Conservation (phyloP, 2,888 invertebrate genomes). For the Polymixis lichenea region DNA sequence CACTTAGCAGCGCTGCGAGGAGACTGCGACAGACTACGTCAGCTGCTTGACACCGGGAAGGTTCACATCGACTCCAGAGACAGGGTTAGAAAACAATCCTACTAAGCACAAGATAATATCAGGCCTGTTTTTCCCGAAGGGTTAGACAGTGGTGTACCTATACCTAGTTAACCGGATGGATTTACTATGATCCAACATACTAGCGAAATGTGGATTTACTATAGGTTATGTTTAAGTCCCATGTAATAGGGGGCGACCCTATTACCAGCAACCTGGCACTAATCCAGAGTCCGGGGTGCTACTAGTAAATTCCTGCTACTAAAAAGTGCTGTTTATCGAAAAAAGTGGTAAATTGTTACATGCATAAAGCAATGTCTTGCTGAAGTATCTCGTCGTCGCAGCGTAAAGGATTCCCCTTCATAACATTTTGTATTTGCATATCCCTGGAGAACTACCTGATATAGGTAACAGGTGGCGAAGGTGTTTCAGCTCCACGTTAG, state of each 20-base stretch:
- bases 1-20: constrained; percentile 97
- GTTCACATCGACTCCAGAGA: constrained; percentile 98
- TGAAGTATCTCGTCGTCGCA: background rate
- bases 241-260: background rate
- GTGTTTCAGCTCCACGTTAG: background rate
- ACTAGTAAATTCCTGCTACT: background rate
- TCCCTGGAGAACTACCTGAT: constrained; percentile 3
- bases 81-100: constrained; percentile 92
- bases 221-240: too few relatives aligned
- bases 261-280: background rate
- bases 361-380: background rate
- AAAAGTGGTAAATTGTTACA: background rate
- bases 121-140: background rate
- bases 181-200: too few relatives aligned
- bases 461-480: background rate
- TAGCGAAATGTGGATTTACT: too few relatives aligned
- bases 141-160: background rate
- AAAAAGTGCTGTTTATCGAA: background rate
- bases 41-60: constrained; percentile 97
- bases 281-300: background rate
- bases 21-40: constrained; percentile 93
- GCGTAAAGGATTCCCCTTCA: background rate
- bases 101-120: background rate
- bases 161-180: too few relatives aligned
- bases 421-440: background rate